phyloP scores from a whole-genome alignment of 2,113 vertebrate genomes.

The Chaetops frenatus region DNA sequence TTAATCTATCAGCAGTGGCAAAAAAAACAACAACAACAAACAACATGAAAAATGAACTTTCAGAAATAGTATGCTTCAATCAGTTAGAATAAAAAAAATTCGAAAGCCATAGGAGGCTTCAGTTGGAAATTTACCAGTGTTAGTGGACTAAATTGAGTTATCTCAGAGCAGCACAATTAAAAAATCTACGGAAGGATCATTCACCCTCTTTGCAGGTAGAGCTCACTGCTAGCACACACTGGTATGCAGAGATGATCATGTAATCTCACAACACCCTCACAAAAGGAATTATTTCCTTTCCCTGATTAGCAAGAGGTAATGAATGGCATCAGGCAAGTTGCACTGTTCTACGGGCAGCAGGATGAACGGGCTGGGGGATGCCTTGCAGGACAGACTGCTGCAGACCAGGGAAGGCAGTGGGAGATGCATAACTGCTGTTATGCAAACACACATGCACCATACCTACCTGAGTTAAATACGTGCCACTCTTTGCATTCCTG shows the following conservation, averaged over 20 bases:
- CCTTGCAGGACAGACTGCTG: neutral
- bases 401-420: neutral
- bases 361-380: neutral
- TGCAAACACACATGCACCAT: neutral
- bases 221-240: neutral
- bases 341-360: neutral
- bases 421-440: neutral
- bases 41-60: neutral
- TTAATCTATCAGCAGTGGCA: neutral
- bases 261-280: neutral
- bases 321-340: neutral
- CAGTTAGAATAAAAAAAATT: neutral
- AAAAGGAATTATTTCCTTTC: neutral
- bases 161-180: neutral
- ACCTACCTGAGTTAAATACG: conserved; percentile 85
- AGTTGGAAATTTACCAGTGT: neutral
- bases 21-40: neutral
- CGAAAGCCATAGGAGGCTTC: neutral
- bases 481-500: conserved; percentile 84
- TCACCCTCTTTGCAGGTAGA: neutral
- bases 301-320: neutral
- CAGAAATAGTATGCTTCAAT: neutral
- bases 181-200: neutral
- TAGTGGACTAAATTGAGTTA: neutral
- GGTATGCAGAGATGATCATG: fast-evolving